These are phyloP conservation scores for Neodiprion virginianus DNA, from an alignment of 1,140 invertebrate species.

Conservation along the genomic window DNA sequence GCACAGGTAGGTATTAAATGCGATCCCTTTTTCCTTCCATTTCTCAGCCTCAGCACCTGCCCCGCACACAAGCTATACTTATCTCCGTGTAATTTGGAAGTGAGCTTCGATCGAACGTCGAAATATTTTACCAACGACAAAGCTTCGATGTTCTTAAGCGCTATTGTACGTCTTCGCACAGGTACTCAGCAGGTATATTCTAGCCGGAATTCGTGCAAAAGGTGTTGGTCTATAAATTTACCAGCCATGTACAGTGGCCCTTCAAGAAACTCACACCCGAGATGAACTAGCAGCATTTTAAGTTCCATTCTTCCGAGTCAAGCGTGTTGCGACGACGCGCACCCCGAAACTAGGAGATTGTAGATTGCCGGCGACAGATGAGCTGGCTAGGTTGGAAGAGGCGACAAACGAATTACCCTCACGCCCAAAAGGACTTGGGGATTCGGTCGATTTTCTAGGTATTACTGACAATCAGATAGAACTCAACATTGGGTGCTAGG, in stretches of 20 bases:
- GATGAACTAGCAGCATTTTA: too few species aligned
- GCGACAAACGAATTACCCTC: neutral
- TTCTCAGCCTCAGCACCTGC: neutral
- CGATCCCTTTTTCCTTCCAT: too few species aligned
- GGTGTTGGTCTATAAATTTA: neutral
- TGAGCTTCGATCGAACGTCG: conserved; percentile 8
- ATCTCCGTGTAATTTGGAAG: neutral
- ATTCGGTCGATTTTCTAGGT: too few species aligned
- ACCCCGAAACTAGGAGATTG: conserved; percentile 1
- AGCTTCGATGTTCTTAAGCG: neutral
- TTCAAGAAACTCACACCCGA: neutral
- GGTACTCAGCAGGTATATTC: neutral
- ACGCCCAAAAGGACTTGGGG: neutral
- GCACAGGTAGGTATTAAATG: too few species aligned
- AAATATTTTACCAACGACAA: neutral
- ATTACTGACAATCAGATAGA: too few species aligned
- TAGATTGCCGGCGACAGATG: neutral
- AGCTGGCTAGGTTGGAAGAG: neutral
- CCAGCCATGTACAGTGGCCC: neutral
- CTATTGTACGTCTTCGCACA: neutral
- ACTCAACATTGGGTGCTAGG: too few species aligned
- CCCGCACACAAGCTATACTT: neutral
- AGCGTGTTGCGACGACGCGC: neutral
- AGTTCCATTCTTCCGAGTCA: too few species aligned
- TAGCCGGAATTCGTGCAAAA: neutral